Conservation (phyloP, 2,888 invertebrate species). For the Cactoblastis cactorum region DNA sequence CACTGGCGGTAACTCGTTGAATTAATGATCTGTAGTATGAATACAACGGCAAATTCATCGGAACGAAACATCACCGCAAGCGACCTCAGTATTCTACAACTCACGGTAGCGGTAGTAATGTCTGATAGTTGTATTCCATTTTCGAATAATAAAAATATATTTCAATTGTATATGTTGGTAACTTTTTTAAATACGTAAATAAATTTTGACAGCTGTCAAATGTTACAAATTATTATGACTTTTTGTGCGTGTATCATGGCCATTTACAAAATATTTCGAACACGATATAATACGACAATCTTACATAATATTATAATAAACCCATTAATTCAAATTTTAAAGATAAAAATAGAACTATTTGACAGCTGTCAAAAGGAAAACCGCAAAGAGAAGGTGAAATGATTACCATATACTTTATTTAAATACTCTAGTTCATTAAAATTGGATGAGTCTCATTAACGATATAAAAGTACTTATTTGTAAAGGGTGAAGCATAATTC, state of each 20-base stretch:
- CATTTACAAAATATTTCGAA: slow-evolving; percentile 5
- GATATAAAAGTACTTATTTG: no score
- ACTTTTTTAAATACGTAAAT: no score
- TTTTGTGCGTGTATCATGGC: background rate
- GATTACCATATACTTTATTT: background rate
- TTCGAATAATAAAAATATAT: slow-evolving; percentile 11
- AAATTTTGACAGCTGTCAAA: slow-evolving; percentile 14
- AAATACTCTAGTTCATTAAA: no score
- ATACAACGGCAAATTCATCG: no score
- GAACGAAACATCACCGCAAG: no score
- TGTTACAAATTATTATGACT: background rate
- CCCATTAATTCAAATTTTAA: background rate
- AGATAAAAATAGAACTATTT: slow-evolving; percentile 6
- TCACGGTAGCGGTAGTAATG: background rate
- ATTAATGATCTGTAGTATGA: no score
- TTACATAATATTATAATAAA: background rate
- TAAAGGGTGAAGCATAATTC: no score
- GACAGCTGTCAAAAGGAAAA: slow-evolving; percentile 19
- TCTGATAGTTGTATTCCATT: slow-evolving; percentile 22
- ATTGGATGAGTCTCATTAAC: no score
- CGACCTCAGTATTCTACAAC: no score
- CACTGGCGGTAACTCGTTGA: no score
- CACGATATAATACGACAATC: background rate
- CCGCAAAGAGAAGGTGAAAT: background rate
- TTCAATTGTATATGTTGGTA: background rate